Evolutionary conservation across 2,797 vertebrate species (phyloP).

Genomic region (Tadarida brasiliensis): DNA sequence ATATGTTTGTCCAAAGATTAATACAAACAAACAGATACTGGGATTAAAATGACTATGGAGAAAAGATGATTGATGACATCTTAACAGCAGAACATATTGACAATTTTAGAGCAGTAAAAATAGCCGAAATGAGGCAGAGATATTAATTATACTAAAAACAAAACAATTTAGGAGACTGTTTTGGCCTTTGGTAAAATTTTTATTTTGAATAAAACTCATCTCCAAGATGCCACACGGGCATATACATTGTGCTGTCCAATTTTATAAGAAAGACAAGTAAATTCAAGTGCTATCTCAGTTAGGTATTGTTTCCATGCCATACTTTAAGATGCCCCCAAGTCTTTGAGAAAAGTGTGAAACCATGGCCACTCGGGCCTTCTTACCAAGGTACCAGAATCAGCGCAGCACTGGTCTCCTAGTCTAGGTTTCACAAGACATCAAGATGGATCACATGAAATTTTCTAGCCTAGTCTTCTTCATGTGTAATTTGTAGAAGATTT

Average conservation of each 20-base stretch:
- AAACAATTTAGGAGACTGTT: neutral
- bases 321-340: neutral
- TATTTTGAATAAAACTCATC: slow-evolving; percentile 10
- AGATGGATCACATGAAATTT: neutral
- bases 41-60: slow-evolving; percentile 14
- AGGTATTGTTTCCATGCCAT: neutral
- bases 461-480: neutral
- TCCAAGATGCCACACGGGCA: neutral
- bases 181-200: neutral
- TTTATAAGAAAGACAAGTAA: slow-evolving; percentile 25
- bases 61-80: neutral
- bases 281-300: neutral
- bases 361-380: neutral
- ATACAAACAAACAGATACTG: neutral
- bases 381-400: neutral
- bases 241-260: neutral
- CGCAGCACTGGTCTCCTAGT: neutral
- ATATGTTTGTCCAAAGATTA: slow-evolving; percentile 30
- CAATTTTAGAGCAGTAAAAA: neutral
- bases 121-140: neutral
- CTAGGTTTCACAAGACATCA: neutral
- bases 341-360: neutral
- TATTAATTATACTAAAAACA: slow-evolving; percentile 28
- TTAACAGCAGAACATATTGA: neutral
- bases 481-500: neutral